Evolutionary conservation across 2,888 invertebrate genomes (phyloP).

Genomic region (Scelioninae gen. 2): DNA sequence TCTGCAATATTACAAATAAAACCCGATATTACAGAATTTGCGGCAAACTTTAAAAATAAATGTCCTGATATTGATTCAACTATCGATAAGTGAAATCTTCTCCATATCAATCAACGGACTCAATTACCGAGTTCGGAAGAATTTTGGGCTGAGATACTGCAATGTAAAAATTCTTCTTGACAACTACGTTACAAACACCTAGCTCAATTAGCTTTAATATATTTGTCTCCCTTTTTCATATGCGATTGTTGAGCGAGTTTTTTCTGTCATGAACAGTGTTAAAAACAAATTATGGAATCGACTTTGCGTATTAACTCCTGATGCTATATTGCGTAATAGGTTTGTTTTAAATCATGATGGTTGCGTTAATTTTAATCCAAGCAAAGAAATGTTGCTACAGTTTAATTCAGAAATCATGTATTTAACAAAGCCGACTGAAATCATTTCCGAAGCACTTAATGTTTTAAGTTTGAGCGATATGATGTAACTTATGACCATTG

Average conservation of each 20-base stretch:
- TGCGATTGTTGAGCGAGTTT: slow-evolving; percentile 60
- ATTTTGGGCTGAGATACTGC: slow-evolving; percentile 49
- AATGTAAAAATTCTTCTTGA: slow-evolving; percentile 41
- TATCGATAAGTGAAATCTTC: slow-evolving; percentile 58
- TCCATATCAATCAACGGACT: slow-evolving; percentile 26
- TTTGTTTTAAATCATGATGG: slow-evolving; percentile 2
- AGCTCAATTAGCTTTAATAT: slow-evolving; percentile 46
- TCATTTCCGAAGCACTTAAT: too few relatives aligned
- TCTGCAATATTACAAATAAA: slow-evolving; percentile 58
- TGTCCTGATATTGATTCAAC: slow-evolving; percentile 55
- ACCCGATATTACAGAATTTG: slow-evolving; percentile 52
- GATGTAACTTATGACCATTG: too few relatives aligned
- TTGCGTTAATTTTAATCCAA: neutral
- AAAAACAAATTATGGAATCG: slow-evolving; percentile 47
- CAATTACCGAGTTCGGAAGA: slow-evolving; percentile 28
- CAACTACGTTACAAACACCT: slow-evolving; percentile 56
- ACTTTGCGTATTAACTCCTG: neutral
- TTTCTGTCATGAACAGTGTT: slow-evolving; percentile 47
- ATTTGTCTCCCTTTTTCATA: slow-evolving; percentile 58
- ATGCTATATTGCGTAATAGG: slow-evolving; percentile 15
- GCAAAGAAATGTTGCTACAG: too few relatives aligned
- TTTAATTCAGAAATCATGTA: too few relatives aligned
- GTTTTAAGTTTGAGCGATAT: too few relatives aligned
- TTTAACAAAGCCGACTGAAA: too few relatives aligned
- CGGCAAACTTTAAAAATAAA: slow-evolving; percentile 49